A percentile compares a stretch with the other conserved stretches of the same genome.
Evolutionary conservation across 2,888 invertebrate genomes (phyloP).

Genomic region (Stenotaenia linearis): DNA sequence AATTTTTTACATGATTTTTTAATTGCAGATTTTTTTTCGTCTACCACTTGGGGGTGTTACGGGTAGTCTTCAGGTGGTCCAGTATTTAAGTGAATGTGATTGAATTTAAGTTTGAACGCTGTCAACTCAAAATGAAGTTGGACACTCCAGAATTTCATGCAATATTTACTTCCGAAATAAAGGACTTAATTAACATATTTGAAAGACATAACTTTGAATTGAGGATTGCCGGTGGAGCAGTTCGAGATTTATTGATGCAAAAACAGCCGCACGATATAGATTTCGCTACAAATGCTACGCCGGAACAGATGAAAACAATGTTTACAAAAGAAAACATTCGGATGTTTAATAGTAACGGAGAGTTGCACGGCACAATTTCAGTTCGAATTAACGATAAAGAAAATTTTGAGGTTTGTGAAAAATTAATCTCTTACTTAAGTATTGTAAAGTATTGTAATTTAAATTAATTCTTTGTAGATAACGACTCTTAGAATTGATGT

Average conservation of each 20-base stretch:
- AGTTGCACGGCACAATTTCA: conserved; percentile 94
- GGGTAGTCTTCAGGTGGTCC: no score
- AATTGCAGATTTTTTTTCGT: no score
- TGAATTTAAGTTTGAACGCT: not conserved
- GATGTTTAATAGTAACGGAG: conserved; percentile 83
- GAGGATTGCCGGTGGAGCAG: conserved; percentile 94
- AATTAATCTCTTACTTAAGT: no score
- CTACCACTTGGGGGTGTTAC: no score
- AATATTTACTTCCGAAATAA: conserved; percentile 76
- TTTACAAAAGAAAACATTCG: conserved; percentile 75
- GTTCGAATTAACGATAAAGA: conserved; percentile 88
- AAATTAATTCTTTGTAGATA: conserved; percentile 44
- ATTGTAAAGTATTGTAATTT: no score
- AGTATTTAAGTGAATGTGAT: not conserved
- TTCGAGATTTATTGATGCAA: conserved; percentile 77
- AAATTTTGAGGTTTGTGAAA: conserved; percentile 69
- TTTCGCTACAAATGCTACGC: conserved; percentile 96
- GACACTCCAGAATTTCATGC: conserved; percentile 65
- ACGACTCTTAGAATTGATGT: conserved; percentile 91
- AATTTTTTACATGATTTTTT: no score
- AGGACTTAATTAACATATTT: conserved; percentile 65
- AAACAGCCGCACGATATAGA: conserved; percentile 84
- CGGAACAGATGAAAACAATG: conserved; percentile 90
- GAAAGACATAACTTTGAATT: conserved; percentile 75
- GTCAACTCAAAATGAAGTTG: conserved; percentile 57